These are phyloP conservation scores for Semnopithecus entellus DNA, from an alignment of 2,113 vertebrate genomes.

Conservation along the genomic window DNA sequence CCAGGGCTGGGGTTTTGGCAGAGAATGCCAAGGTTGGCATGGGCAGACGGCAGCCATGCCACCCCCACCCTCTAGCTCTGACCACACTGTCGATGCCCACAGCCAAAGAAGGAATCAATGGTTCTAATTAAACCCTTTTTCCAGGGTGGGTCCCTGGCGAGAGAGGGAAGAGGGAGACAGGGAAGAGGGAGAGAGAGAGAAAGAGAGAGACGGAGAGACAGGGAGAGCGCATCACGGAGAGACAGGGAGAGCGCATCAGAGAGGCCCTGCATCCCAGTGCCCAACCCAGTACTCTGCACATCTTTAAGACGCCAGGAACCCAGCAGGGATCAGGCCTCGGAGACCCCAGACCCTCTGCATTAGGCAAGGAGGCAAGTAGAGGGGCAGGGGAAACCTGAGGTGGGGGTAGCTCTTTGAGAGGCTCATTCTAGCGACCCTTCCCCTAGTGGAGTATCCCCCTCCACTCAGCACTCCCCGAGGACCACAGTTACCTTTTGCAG, in stretches of 20 bases:
- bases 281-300: neutral
- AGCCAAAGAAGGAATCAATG: constrained; percentile 72
- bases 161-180: neutral
- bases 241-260: neutral
- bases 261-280: neutral
- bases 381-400: neutral
- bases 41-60: neutral
- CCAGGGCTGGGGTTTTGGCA: neutral
- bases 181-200: neutral
- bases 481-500: constrained; percentile 25
- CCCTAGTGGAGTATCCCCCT: neutral
- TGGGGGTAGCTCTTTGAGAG: neutral
- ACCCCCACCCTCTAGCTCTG: neutral
- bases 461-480: neutral
- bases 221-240: no score
- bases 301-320: constrained; percentile 1
- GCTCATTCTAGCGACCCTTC: neutral
- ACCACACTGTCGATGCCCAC: constrained; percentile 53
- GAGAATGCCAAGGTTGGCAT: constrained; percentile 20
- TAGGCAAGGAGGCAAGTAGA: neutral
- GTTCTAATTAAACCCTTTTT: constrained; percentile 75
- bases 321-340: neutral
- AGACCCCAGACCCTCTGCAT: neutral
- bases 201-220: neutral
- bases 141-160: constrained; percentile 49